A percentile compares a stretch with the other conserved stretches of the same genome.
Evolutionary conservation across 1,140 invertebrate genomes (phyloP).

Genomic region (Brachystomella parvula): DNA sequence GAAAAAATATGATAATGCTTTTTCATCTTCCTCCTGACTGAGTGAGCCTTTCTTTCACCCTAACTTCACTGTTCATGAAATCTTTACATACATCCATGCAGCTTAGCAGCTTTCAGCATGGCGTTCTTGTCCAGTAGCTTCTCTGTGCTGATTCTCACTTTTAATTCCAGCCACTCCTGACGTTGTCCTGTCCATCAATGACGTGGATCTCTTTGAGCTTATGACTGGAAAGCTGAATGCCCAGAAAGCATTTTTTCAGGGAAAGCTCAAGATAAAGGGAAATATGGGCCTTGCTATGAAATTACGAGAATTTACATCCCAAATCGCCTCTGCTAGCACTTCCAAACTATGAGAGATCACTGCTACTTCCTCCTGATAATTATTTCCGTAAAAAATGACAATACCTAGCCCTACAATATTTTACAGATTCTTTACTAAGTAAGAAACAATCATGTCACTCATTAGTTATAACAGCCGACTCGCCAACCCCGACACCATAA

Average conservation of each 20-base stretch:
- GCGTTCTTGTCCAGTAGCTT: no score
- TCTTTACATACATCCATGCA: no score
- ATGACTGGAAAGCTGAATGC: slow-evolving; percentile 84
- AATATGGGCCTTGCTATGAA: slow-evolving; percentile 96
- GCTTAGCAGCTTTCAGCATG: no score
- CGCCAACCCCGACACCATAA: no score
- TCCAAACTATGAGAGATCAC: slow-evolving; percentile 57
- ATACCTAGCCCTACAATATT: not conserved
- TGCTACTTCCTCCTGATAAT: not conserved
- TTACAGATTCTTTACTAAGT: not conserved
- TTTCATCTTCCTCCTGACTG: no score
- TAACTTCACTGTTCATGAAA: no score
- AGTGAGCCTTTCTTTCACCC: no score
- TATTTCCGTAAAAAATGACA: not conserved
- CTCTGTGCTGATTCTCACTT: no score
- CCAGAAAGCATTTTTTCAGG: slow-evolving; percentile 96
- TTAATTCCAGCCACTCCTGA: slow-evolving; percentile 67
- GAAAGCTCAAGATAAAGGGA: slow-evolving; percentile 89
- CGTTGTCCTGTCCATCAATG: slow-evolving; percentile 78
- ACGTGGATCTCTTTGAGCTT: slow-evolving; percentile 75
- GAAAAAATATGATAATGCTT: no score
- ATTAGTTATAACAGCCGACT: no score
- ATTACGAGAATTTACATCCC: slow-evolving; percentile 71
- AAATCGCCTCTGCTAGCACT: slow-evolving; percentile 61
- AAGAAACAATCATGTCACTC: not conserved